Evolutionary conservation across 2,888 invertebrate species (phyloP), one percentile per base, ranked within the genome.

Genomic region (Hyposoter didymator): DNA sequence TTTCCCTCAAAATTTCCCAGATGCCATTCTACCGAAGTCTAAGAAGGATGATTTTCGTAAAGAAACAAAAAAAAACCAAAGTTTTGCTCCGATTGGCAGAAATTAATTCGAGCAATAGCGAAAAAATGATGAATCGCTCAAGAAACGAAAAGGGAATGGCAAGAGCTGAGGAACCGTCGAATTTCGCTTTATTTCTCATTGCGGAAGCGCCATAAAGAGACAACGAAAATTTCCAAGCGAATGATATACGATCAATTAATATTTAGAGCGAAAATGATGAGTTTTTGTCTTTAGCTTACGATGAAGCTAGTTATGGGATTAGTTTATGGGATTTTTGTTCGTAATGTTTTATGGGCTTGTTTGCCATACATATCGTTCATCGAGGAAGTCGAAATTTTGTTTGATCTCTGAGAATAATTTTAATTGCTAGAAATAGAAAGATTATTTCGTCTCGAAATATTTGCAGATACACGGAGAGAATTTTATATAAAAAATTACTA

Each of bases 321-420:
- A n/a, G n/a, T 43, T 45, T 28, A 28, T 14, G 28, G 4, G 14
- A 59, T 14, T 55, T 55, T 7, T 12, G 10, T 19, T 39, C 6
- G 70, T 55, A 8, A 73, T 39, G 4, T 17, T 72, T 72, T 12
- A 39, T 59, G 49, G 12, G 32, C 64, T 47, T 64, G 10, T 75
- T 75, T 10, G 45, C n/a, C 64, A 39, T 12, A 59, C 43, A 69
- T 67, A 39, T 78, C 14, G 47, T 47, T 32, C 35, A 35, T 32
- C 7, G 6, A 35, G n/a, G 49, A 66, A 19, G 19, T 66, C 39
- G 6, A 35, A 17, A 35, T 5, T 14, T 66, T 39, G 2, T n/a
- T 66, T 10, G 39, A 66, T 8, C 28, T 28, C 14, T 1, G 59
- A 59, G 14, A 59, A 14, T 28, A 5, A 59, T 59, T 59, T 14